Percentiles rank a stretch among this genome's conserved stretches.
These are phyloP conservation scores for Corydoras maculifer DNA, from an alignment of 2,113 vertebrate species.

Conservation along the genomic window DNA sequence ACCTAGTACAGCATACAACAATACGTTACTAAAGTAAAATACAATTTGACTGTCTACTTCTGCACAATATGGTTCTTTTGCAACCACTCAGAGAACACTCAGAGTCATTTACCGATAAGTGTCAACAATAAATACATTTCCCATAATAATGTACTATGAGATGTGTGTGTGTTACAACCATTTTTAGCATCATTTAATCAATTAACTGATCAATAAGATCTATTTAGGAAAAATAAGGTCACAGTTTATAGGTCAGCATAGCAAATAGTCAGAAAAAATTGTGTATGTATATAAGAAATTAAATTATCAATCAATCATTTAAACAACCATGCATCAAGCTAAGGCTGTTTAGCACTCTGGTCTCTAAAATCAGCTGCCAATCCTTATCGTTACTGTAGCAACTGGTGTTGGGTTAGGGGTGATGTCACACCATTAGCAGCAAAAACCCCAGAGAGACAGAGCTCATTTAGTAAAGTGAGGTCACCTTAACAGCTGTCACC, in stretches of 20 bases:
- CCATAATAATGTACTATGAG: not conserved
- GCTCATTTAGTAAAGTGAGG: conserved; percentile 37
- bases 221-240: not conserved
- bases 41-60: not conserved
- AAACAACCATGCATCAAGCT: too few relatives aligned
- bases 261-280: too few relatives aligned
- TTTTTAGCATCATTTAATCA: conserved; percentile 10
- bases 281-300: too few relatives aligned
- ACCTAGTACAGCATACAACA: too few relatives aligned
- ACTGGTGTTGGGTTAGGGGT: conserved; percentile 10
- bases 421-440: conserved; percentile 41
- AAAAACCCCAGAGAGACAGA: conserved; percentile 11
- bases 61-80: not conserved
- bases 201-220: conserved; percentile 8
- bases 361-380: conserved; percentile 10
- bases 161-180: not conserved
- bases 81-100: conserved; percentile 11
- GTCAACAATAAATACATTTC: conserved; percentile 26
- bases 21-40: not conserved
- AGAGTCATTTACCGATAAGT: conserved; percentile 4
- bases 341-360: not conserved
- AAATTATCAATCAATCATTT: too few relatives aligned
- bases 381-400: conserved; percentile 34
- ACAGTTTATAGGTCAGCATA: conserved; percentile 2
- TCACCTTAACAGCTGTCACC: conserved; percentile 38